These are phyloP conservation scores for Lasioglossum baleicum DNA, from an alignment of 1,140 invertebrate genomes.

Conservation along the genomic window DNA sequence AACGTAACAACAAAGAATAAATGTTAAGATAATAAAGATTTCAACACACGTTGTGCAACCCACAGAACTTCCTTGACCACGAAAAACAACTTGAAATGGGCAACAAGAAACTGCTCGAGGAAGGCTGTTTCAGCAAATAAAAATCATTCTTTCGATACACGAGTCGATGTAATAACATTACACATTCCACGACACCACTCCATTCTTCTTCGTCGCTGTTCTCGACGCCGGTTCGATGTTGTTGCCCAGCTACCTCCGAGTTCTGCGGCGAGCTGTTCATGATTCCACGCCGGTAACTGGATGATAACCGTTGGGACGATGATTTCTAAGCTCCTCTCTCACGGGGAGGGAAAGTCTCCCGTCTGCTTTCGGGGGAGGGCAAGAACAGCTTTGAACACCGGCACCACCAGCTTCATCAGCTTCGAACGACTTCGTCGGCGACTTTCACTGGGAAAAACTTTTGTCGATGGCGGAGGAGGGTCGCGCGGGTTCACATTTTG, in stretches of 20 bases:
- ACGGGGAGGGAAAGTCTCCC: background rate
- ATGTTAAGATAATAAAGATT: slow-evolving; percentile 39
- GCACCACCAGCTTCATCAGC: no score
- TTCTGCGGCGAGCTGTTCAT: slow-evolving; percentile 74
- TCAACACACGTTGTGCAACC: slow-evolving; percentile 50
- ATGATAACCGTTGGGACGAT: background rate
- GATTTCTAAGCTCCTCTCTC: background rate
- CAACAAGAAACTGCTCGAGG: slow-evolving; percentile 50
- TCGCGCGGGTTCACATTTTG: slow-evolving; percentile 14
- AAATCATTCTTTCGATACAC: slow-evolving; percentile 52
- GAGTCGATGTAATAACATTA: slow-evolving; percentile 65
- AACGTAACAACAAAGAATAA: background rate
- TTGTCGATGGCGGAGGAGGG: no score
- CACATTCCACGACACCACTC: slow-evolving; percentile 78
- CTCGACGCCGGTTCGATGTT: slow-evolving; percentile 64
- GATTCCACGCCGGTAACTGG: background rate
- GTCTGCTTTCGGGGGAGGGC: background rate
- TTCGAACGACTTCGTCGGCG: no score
- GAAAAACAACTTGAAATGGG: slow-evolving; percentile 51
- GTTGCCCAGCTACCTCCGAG: slow-evolving; percentile 61
- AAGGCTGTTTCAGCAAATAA: slow-evolving; percentile 53
- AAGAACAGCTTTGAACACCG: no score
- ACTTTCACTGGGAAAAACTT: no score
- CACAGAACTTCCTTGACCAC: slow-evolving; percentile 51
- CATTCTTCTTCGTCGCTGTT: slow-evolving; percentile 79